Conservation (phyloP, 2,113 vertebrate genomes). For the Ictalurus furcatus region DNA sequence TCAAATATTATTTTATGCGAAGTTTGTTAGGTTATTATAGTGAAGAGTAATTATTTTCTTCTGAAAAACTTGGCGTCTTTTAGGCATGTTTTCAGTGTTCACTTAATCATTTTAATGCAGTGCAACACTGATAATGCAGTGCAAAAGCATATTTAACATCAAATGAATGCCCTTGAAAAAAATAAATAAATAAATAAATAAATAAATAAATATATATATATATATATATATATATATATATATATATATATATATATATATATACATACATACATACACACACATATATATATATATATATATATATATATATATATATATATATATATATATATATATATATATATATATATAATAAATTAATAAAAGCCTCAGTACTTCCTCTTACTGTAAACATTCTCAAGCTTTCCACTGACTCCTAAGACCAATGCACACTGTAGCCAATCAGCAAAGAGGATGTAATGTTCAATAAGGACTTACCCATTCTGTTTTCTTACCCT, state of each 20-base stretch:
- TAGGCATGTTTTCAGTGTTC: background rate
- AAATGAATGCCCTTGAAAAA: background rate
- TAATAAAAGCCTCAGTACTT: background rate
- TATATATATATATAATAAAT: too few species aligned
- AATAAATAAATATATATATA: too few species aligned
- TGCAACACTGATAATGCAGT: background rate
- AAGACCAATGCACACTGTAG: background rate
- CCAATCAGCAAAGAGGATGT: background rate
- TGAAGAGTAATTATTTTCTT: background rate
- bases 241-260: too few species aligned
- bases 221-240: too few species aligned
- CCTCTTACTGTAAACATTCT: background rate
- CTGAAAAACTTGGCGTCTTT: background rate
- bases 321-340: too few species aligned
- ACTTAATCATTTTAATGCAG: background rate
- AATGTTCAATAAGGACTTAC: background rate
- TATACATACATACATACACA: too few species aligned
- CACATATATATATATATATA: too few species aligned
- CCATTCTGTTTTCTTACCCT: background rate
- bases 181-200: too few species aligned
- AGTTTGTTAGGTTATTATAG: background rate
- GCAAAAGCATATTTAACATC: background rate
- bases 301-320: too few species aligned
- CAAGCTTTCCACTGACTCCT: background rate
- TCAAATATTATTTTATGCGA: background rate